Conservation (phyloP, 2,797 vertebrate species). For the Melanotaenia nigrans region DNA sequence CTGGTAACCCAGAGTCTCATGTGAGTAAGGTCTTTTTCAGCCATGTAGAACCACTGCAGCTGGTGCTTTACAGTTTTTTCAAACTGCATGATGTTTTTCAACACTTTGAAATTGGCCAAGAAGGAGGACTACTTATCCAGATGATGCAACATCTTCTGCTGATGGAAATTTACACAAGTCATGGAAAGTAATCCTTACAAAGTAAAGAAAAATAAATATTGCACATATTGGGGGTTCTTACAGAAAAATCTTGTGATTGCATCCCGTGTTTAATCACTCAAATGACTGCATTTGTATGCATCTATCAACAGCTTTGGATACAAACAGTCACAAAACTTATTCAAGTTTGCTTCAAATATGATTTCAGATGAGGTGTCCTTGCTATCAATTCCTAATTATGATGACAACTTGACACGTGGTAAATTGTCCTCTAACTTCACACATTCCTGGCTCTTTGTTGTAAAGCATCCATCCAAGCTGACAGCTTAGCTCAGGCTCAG, state of each 20-base stretch:
- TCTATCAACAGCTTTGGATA: neutral
- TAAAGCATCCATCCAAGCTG: conserved; percentile 58
- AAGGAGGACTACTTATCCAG: neutral
- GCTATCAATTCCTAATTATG: conserved; percentile 18
- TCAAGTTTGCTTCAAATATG: conserved; percentile 11
- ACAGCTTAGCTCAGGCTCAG: conserved; percentile 54
- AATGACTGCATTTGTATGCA: neutral
- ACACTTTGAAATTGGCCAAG: neutral
- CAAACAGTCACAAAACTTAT: neutral
- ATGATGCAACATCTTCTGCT: conserved; percentile 1
- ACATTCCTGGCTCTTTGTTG: conserved; percentile 17
- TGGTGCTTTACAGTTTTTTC: neutral
- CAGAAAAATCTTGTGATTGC: neutral
- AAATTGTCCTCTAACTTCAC: conserved; percentile 41
- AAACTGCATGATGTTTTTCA: neutral
- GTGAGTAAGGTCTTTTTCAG: neutral
- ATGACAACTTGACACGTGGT: conserved; percentile 18
- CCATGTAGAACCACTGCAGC: conserved; percentile 18
- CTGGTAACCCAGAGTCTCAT: conserved; percentile 14
- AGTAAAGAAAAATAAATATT: neutral
- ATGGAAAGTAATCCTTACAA: conserved; percentile 1
- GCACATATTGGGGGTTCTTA: neutral
- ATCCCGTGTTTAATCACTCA: neutral
- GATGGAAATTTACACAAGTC: conserved; percentile 1
- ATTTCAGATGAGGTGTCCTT: neutral